These are phyloP conservation scores for Dissostichus mawsoni DNA, from an alignment of 2,113 vertebrate species.

Conservation along the genomic window DNA sequence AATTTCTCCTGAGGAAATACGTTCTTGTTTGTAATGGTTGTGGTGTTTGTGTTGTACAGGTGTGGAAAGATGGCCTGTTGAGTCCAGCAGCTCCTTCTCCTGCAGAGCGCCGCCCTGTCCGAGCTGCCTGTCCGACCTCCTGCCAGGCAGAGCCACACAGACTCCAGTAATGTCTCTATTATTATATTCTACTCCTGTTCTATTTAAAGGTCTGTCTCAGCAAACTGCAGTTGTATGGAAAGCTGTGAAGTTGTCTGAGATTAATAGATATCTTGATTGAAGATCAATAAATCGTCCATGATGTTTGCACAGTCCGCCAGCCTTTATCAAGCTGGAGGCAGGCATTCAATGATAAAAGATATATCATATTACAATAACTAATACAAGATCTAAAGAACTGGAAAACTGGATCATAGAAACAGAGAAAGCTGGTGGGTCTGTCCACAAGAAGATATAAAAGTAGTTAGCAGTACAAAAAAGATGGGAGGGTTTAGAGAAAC, in stretches of 20 bases:
- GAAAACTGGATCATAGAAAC: not conserved
- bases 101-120: constrained; percentile 27
- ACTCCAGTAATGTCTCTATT: constrained; percentile 54
- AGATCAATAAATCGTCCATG: not conserved
- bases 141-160: constrained; percentile 49
- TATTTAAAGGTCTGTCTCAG: constrained; percentile 4
- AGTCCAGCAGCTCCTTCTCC: constrained; percentile 42
- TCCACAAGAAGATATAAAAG: not conserved
- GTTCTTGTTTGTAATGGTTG: constrained; percentile 18
- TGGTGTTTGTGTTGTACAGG: constrained; percentile 57
- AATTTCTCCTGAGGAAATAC: not conserved
- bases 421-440: not conserved
- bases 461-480: not conserved
- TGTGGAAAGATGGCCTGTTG: constrained; percentile 38
- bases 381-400: not conserved
- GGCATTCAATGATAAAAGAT: not conserved
- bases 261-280: not conserved
- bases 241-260: not conserved
- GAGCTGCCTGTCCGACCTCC: constrained; percentile 54
- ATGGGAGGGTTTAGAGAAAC: not conserved
- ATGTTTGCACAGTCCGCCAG: not conserved
- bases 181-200: not conserved
- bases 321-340: not conserved
- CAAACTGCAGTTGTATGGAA: not conserved
- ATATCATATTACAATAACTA: not conserved